A percentile compares a stretch with the other conserved stretches of the same genome.
These are phyloP conservation scores for Cyprinus carpio DNA, from an alignment of 2,113 vertebrate species.

Conservation along the genomic window DNA sequence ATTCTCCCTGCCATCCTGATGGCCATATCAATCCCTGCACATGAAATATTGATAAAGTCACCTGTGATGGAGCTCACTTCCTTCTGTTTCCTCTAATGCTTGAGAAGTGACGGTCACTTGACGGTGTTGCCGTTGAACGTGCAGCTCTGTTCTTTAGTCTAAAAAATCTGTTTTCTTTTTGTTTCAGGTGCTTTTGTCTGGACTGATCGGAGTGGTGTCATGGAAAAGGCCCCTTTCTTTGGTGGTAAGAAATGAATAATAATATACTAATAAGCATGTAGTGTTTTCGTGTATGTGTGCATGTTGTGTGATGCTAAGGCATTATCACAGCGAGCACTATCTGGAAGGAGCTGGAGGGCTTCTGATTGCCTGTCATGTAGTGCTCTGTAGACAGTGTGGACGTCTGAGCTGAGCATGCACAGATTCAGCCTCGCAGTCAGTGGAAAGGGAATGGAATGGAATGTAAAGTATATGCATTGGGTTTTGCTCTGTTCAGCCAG, in stretches of 20 bases:
- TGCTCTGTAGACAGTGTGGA: constrained; percentile 9
- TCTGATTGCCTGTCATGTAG: constrained; percentile 48
- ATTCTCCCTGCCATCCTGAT: neutral
- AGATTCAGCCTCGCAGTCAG: constrained; percentile 22
- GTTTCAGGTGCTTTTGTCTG: constrained; percentile 92
- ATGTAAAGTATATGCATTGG: constrained; percentile 46
- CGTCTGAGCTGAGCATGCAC: neutral
- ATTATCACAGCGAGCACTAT: constrained; percentile 15
- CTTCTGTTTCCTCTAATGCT: neutral
- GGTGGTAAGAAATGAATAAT: constrained; percentile 83
- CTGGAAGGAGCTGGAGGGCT: constrained; percentile 19
- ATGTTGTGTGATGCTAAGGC: constrained; percentile 23
- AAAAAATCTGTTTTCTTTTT: neutral
- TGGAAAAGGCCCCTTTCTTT: constrained; percentile 98
- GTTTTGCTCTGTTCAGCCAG: constrained; percentile 42
- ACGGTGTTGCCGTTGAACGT: neutral
- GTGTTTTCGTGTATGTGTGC: neutral
- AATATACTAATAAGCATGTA: constrained; percentile 11
- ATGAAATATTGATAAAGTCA: constrained; percentile 25
- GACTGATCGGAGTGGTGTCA: constrained; percentile 94
- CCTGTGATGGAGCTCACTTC: neutral
- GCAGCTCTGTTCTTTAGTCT: neutral
- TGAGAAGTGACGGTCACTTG: neutral
- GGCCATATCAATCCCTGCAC: constrained; percentile 3
- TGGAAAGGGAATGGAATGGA: constrained; percentile 31